These are phyloP conservation scores for Rousettus madagascariensis DNA, from an alignment of 2,797 vertebrate species.

Conservation along the genomic window DNA sequence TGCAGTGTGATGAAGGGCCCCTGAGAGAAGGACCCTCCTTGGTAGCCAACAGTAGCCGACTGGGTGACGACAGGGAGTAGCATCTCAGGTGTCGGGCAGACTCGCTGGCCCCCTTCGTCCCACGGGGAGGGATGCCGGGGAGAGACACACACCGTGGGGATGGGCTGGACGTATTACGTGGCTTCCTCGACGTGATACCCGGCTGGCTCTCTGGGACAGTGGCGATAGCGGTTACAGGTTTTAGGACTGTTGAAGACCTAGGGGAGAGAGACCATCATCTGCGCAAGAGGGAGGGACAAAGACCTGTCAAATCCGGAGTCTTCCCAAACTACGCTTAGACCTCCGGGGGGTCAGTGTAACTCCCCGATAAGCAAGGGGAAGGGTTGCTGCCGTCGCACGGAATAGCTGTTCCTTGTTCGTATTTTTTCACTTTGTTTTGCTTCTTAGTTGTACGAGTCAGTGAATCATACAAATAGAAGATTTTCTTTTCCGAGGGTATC, in stretches of 20 bases:
- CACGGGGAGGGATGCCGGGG: no score
- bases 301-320: neutral
- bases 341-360: neutral
- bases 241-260: neutral
- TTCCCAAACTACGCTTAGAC: neutral
- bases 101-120: neutral
- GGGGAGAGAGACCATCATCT: neutral
- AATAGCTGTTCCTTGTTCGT: neutral
- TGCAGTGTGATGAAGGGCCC: neutral
- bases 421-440: no score
- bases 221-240: neutral
- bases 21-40: neutral
- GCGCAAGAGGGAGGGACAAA: neutral
- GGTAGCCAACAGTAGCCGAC: neutral
- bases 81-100: neutral
- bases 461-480: neutral
- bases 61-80: neutral
- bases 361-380: neutral
- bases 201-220: neutral
- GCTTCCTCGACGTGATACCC: neutral
- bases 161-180: neutral
- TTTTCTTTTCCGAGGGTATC: neutral
- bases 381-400: fast-evolving
- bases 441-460: neutral
- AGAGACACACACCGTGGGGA: neutral